Evolutionary conservation across 2,888 invertebrate genomes (phyloP).

Genomic region (Oxyteleia sp.): DNA sequence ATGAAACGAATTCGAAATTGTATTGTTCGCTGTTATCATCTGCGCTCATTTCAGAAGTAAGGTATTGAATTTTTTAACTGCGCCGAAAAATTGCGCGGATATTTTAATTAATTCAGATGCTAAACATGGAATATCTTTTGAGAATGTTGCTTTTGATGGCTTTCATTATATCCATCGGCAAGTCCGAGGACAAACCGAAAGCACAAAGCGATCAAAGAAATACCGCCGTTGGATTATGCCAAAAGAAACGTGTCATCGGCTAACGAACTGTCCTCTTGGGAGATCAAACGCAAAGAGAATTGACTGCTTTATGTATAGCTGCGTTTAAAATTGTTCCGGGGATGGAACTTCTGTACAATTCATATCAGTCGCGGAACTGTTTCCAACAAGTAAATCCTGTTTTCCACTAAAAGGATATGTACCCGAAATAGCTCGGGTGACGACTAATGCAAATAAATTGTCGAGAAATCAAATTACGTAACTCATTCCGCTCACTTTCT

Average conservation of each 20-base stretch:
- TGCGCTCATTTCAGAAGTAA: slow-evolving; percentile 33
- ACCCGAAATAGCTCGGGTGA: slow-evolving; percentile 32
- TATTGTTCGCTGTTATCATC: too few relatives aligned
- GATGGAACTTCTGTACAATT: slow-evolving; percentile 22
- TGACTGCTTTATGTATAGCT: slow-evolving; percentile 34
- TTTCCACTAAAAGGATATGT: slow-evolving; percentile 31
- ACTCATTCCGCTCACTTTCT: slow-evolving; percentile 45
- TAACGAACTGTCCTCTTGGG: slow-evolving; percentile 61
- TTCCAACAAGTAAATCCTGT: slow-evolving; percentile 42
- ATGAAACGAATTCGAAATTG: too few relatives aligned
- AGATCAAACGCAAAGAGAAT: slow-evolving; percentile 60
- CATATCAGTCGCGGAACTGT: slow-evolving; percentile 32
- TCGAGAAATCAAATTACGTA: slow-evolving; percentile 68
- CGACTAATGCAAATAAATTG: slow-evolving; percentile 72
- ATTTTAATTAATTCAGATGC: slow-evolving; percentile 42
- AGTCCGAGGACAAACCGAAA: slow-evolving; percentile 21
- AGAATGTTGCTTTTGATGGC: slow-evolving; percentile 33
- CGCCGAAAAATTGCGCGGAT: not conserved
- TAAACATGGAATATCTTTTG: slow-evolving; percentile 35
- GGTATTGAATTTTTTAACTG: slow-evolving; percentile 1
- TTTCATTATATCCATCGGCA: slow-evolving; percentile 34
- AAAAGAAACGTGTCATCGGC: slow-evolving; percentile 59
- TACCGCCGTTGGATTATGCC: slow-evolving; percentile 35
- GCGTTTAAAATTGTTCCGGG: slow-evolving; percentile 36
- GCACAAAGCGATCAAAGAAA: slow-evolving; percentile 46